A percentile compares a stretch with the other conserved stretches of the same genome.
Evolutionary conservation across 92 coral and sea anemone genomes (phyloP).

Genomic region (Galaxea fascicularis): DNA sequence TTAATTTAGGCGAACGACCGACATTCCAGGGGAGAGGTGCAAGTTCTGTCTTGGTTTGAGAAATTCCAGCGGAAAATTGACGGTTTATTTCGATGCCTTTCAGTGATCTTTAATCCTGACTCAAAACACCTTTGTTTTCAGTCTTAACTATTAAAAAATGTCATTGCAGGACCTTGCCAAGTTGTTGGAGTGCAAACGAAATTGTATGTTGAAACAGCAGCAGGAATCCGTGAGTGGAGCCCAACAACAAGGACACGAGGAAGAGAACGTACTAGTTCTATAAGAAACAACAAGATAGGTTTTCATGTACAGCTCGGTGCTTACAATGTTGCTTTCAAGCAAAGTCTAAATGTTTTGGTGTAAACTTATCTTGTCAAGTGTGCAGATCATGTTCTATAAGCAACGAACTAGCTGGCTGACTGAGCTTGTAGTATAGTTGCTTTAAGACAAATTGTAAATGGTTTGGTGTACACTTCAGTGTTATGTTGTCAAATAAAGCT

Average conservation of each 20-base stretch:
- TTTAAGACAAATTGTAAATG: not conserved
- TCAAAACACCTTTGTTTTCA: not conserved
- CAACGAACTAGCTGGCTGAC: not conserved
- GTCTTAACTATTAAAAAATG: not conserved
- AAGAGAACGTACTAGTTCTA: slow-evolving; percentile 87
- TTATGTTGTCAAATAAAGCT: not conserved
- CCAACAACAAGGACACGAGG: slow-evolving; percentile 66
- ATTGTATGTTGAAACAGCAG: slow-evolving; percentile 77
- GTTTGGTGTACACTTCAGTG: not conserved
- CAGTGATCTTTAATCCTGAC: not conserved
- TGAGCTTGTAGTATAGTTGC: not conserved
- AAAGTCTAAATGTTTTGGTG: not conserved
- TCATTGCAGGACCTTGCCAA: slow-evolving; percentile 85
- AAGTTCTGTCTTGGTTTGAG: no score
- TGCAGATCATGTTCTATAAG: slow-evolving; percentile 54
- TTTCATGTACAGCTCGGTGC: not conserved
- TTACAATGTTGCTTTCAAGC: not conserved
- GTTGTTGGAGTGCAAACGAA: slow-evolving; percentile 90
- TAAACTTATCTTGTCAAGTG: not conserved
- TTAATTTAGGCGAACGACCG: no score
- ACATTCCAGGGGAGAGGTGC: no score
- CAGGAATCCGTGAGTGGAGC: slow-evolving; percentile 58
- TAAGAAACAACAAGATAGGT: slow-evolving; percentile 4
- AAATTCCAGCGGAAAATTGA: no score
- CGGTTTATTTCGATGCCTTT: not conserved